phyloP scores from a whole-genome alignment of 2,797 vertebrate genomes.

The Neostethus bicornis region DNA sequence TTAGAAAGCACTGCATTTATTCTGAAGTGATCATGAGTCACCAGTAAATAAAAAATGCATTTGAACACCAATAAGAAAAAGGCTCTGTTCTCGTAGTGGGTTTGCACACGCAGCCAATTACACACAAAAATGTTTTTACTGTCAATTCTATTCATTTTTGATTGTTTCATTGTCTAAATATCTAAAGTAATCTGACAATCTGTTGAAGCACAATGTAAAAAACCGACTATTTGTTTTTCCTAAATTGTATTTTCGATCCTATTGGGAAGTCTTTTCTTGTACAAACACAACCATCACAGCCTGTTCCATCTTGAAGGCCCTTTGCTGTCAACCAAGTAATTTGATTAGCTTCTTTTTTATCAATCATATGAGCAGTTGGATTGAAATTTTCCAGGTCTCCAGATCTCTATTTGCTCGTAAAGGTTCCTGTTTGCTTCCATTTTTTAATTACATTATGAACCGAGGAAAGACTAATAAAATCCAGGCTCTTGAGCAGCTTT shows the following conservation, averaged over 20 bases:
- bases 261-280: too few species aligned
- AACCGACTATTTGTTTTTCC: not conserved
- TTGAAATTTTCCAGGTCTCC: not conserved
- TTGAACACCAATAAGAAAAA: not conserved
- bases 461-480: not conserved
- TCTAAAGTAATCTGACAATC: not conserved
- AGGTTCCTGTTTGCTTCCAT: not conserved
- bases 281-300: not conserved
- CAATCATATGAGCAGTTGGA: not conserved
- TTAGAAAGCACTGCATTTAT: not conserved
- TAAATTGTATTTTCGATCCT: too few species aligned
- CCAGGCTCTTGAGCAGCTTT: not conserved
- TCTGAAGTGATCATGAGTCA: not conserved
- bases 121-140: not conserved
- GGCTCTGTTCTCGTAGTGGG: not conserved
- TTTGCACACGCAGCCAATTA: not conserved
- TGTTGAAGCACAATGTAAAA: not conserved
- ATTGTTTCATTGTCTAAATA: not conserved
- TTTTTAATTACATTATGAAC: not conserved
- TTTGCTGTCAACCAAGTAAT: not conserved
- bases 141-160: not conserved
- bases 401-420: not conserved
- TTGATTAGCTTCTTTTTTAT: conserved; percentile 1
- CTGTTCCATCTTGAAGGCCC: not conserved
- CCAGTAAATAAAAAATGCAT: not conserved